A percentile compares a stretch with the other conserved stretches of the same genome.
These are phyloP conservation scores for Electrophaes corylata DNA, from an alignment of 2,888 invertebrate genomes.

Conservation along the genomic window DNA sequence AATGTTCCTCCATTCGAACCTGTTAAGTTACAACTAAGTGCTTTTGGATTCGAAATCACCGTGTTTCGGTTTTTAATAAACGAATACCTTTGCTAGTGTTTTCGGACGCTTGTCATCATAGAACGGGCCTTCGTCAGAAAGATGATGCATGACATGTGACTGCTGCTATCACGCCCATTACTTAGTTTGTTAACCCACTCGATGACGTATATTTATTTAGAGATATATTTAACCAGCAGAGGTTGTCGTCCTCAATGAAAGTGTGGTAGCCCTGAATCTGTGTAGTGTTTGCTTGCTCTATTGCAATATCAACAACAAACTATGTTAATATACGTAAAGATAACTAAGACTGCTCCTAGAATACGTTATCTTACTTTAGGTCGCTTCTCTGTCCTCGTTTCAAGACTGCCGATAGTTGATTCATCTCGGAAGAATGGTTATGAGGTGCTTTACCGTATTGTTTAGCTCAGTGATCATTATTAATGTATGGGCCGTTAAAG, in stretches of 20 bases:
- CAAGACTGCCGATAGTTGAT: constrained; percentile 51
- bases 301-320: constrained; percentile 52
- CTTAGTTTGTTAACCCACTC: constrained; percentile 50
- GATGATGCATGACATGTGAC: constrained; percentile 50
- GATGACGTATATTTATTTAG: constrained; percentile 54
- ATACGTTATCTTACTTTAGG: constrained; percentile 72
- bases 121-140: constrained; percentile 48
- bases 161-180: constrained; percentile 51
- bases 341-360: constrained; percentile 63
- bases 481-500: constrained; percentile 30
- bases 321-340: constrained; percentile 58
- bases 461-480: constrained; percentile 21
- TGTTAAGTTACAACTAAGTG: not conserved
- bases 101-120: constrained; percentile 47
- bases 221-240: constrained; percentile 44
- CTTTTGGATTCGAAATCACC: not conserved
- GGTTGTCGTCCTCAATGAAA: constrained; percentile 44
- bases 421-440: constrained; percentile 40
- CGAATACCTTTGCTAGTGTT: constrained; percentile 13
- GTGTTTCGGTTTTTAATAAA: constrained; percentile 10
- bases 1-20: constrained; percentile 41
- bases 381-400: constrained; percentile 73
- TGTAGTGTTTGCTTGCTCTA: constrained; percentile 48
- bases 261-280: constrained; percentile 42
- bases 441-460: constrained; percentile 16